These are phyloP conservation scores for Azemiops feae DNA, from an alignment of 2,113 vertebrate genomes.

Conservation along the genomic window DNA sequence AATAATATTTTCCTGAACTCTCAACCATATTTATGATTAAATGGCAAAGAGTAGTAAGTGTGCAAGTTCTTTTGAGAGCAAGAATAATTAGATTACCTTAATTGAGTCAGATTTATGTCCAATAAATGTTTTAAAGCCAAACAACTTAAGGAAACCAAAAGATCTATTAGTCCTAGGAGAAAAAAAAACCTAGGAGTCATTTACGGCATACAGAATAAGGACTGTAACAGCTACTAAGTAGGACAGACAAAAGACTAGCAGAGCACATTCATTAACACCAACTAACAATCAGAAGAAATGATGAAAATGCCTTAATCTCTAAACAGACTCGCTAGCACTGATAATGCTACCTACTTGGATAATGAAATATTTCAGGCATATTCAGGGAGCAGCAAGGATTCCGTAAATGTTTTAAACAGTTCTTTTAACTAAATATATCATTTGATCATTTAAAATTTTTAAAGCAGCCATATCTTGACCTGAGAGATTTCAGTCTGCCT, in stretches of 20 bases:
- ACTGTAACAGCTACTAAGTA: background rate
- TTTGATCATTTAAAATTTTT: background rate
- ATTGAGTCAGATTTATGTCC: background rate
- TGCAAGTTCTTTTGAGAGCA: background rate
- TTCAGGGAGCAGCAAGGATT: background rate
- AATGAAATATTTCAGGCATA: background rate
- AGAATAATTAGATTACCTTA: background rate
- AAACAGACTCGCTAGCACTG: background rate
- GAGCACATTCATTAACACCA: background rate
- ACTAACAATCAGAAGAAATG: background rate
- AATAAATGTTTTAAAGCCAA: background rate
- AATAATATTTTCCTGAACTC: background rate
- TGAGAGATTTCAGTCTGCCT: background rate
- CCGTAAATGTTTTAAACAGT: background rate
- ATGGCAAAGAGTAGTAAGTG: background rate
- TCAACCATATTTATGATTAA: background rate
- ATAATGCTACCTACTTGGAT: background rate
- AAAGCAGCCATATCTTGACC: background rate
- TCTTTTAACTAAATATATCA: background rate
- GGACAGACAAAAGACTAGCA: background rate
- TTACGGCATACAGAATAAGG: background rate
- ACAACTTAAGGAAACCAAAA: background rate
- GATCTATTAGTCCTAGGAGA: background rate
- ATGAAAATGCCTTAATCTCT: background rate
- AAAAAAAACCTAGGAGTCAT: background rate